phyloP scores from a whole-genome alignment of 2,113 vertebrate genomes.

The Poeciliopsis turrubarensis region DNA sequence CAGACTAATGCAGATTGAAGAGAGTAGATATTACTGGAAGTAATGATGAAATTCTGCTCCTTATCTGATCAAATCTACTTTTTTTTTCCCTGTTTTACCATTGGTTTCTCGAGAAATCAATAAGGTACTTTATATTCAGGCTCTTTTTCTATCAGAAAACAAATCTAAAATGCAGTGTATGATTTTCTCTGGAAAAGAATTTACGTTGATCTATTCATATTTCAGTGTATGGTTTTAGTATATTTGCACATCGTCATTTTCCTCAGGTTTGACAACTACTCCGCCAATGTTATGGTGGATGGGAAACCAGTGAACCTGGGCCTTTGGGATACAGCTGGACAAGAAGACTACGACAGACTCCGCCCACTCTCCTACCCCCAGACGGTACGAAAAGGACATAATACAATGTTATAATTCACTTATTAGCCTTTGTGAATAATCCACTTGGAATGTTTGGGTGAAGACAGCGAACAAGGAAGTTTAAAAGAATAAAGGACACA shows the following conservation, averaged over 20 bases:
- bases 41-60: neutral
- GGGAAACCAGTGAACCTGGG: constrained; percentile 97
- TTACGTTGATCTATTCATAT: neutral
- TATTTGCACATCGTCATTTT: neutral
- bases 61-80: constrained; percentile 6
- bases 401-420: constrained; percentile 5
- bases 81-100: neutral
- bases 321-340: constrained; percentile 96
- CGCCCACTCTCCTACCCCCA: constrained; percentile 96
- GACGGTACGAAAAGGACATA: constrained; percentile 82
- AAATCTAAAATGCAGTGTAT: neutral
- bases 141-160: neutral
- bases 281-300: constrained; percentile 99
- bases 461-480: constrained; percentile 28
- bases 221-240: neutral
- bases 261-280: constrained; percentile 95
- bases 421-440: constrained; percentile 4
- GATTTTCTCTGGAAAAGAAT: neutral
- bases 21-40: neutral
- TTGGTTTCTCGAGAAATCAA: neutral
- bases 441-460: neutral
- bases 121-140: constrained; percentile 8
- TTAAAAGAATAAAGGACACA: neutral
- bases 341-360: constrained; percentile 96
- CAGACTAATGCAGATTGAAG: neutral